Conservation (phyloP, 2,113 vertebrate genomes). For the Mobula hypostoma region DNA sequence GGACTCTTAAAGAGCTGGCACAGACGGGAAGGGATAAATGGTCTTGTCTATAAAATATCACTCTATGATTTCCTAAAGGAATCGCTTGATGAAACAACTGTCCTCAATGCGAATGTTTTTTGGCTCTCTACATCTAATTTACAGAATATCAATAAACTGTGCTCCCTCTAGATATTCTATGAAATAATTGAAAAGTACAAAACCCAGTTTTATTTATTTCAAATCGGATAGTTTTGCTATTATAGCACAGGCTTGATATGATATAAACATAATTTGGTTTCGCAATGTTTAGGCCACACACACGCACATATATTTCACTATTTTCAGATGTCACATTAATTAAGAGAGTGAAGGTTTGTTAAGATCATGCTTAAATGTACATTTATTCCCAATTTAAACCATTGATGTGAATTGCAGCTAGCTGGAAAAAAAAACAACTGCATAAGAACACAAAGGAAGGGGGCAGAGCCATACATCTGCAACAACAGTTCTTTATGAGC, state of each 20-base stretch:
- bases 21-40: not conserved
- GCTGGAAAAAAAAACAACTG: slow-evolving; percentile 40
- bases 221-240: not conserved
- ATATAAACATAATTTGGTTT: not conserved
- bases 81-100: not conserved
- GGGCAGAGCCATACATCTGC: slow-evolving; percentile 43
- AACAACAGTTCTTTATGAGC: slow-evolving; percentile 46
- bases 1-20: not conserved
- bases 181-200: not conserved
- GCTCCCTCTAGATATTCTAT: not conserved
- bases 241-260: not conserved
- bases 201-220: slow-evolving; percentile 2
- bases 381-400: slow-evolving; percentile 25
- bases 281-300: not conserved
- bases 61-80: not conserved
- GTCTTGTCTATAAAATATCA: not conserved
- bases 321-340: slow-evolving; percentile 2
- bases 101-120: not conserved
- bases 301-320: not conserved
- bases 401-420: slow-evolving; percentile 19
- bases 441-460: slow-evolving; percentile 42
- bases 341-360: slow-evolving; percentile 27
- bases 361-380: not conserved
- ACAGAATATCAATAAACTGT: not conserved
- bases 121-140: not conserved